A percentile compares a stretch with the other conserved stretches of the same genome.
phyloP scores from a whole-genome alignment of 2,113 vertebrate species.

The Oreochromis aureus region DNA sequence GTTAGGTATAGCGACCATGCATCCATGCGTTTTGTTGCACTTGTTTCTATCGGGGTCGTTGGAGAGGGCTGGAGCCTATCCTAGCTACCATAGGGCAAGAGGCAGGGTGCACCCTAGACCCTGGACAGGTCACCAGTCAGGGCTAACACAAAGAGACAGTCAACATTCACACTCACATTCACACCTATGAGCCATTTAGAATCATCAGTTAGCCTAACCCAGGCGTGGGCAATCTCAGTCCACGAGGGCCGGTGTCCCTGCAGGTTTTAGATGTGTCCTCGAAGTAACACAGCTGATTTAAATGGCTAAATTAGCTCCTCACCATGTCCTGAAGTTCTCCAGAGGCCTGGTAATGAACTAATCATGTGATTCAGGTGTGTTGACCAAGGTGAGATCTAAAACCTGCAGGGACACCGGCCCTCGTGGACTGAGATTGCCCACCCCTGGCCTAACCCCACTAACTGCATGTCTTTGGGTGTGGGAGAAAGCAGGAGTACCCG shows the following conservation, averaged over 20 bases:
- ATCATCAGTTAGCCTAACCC: neutral
- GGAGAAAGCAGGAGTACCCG: neutral
- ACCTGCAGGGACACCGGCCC: too few species aligned
- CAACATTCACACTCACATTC: neutral
- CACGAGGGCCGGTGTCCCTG: too few species aligned
- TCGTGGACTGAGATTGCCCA: too few species aligned
- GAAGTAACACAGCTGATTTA: too few species aligned
- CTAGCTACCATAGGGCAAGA: neutral
- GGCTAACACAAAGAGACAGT: neutral
- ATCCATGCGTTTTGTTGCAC: neutral
- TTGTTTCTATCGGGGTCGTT: rapidly evolving
- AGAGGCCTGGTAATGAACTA: too few species aligned
- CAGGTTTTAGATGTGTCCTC: too few species aligned
- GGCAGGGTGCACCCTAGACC: neutral
- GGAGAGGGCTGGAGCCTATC: neutral
- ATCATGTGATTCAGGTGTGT: too few species aligned
- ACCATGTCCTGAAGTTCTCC: too few species aligned
- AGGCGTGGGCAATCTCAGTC: too few species aligned
- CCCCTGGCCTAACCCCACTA: rapidly evolving
- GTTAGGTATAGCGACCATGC: neutral
- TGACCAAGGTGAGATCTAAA: too few species aligned
- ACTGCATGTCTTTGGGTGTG: neutral
- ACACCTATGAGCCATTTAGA: neutral
- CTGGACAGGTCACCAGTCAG: neutral
- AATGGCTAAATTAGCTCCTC: too few species aligned